These are phyloP conservation scores for Syrmaticus mikado DNA, from an alignment of 2,113 vertebrate genomes.

Conservation along the genomic window DNA sequence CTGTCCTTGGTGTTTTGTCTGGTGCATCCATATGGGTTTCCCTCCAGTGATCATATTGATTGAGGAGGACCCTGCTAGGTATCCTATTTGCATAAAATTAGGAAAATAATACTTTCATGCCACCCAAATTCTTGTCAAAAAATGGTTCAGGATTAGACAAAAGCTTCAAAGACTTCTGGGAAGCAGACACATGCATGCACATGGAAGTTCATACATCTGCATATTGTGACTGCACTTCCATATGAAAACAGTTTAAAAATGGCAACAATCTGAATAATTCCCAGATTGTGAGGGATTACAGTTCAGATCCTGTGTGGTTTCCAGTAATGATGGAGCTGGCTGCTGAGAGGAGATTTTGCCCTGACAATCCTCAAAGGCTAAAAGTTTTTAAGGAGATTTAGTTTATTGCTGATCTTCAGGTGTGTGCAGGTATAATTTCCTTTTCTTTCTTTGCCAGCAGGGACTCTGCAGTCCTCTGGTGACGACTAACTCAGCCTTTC, in stretches of 20 bases:
- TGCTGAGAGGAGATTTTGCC: slow-evolving; percentile 25
- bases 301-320: not conserved
- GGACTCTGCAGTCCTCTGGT: slow-evolving; percentile 3
- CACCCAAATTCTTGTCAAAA: not conserved
- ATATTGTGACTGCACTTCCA: not conserved
- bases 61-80: not conserved
- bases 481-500: not conserved
- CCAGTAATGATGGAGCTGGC: not conserved
- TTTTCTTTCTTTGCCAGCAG: slow-evolving; percentile 21
- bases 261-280: not conserved
- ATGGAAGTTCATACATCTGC: not conserved
- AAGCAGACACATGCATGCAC: not conserved
- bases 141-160: not conserved
- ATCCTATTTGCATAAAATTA: not conserved
- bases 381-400: slow-evolving; percentile 27
- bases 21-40: not conserved
- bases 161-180: not conserved
- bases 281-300: not conserved
- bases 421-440: slow-evolving; percentile 30
- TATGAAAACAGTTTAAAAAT: not conserved
- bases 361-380: not conserved
- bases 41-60: not conserved
- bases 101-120: not conserved
- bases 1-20: not conserved
- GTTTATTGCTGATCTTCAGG: slow-evolving; percentile 54